Evolutionary conservation across 2,113 vertebrate genomes (phyloP).

Genomic region (Limnothrissa miodon): DNA sequence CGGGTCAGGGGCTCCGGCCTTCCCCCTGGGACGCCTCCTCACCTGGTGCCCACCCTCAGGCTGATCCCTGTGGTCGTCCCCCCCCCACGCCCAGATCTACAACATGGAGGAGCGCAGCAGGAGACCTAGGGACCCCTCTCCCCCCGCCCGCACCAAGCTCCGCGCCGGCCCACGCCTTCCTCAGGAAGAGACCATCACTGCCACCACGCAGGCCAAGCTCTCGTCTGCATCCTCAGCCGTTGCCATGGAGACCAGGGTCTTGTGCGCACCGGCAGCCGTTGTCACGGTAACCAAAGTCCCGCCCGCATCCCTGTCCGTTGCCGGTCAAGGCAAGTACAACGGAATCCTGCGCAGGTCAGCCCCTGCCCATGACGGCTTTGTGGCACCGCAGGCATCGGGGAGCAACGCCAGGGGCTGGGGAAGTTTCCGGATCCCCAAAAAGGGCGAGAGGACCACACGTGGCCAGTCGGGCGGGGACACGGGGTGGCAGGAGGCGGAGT

Average conservation of each 20-base stretch:
- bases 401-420: constrained; percentile 84
- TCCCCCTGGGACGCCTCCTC: background rate
- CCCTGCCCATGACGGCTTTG: constrained; percentile 62
- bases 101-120: constrained; percentile 26
- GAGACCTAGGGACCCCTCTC: constrained; percentile 39
- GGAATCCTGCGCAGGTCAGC: constrained; percentile 71
- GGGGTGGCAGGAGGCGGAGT: constrained; percentile 33
- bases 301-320: no score
- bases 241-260: background rate
- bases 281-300: constrained; percentile 66
- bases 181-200: constrained; percentile 61
- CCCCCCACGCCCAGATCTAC: constrained; percentile 3
- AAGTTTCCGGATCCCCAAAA: constrained; percentile 93
- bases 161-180: constrained; percentile 34
- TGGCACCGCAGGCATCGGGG: constrained; percentile 69
- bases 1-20: background rate
- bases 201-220: constrained; percentile 42
- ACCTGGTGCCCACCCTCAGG: background rate
- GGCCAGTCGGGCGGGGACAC: constrained; percentile 49
- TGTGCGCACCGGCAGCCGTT: constrained; percentile 35
- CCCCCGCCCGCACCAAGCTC: constrained; percentile 42
- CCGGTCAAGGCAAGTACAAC: no score
- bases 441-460: constrained; percentile 73
- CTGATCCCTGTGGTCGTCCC: background rate
- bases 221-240: no score